A percentile compares a stretch with the other conserved stretches of the same genome.
phyloP scores from a whole-genome alignment of 2,113 vertebrate species.

The Pan troglodytes region NHGRI_mPanTro3-v2.1_pri NC_072412.2:92724501-92725000 shows the following conservation, averaged over 20 bases:
- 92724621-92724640: not conserved
- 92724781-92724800: not conserved
- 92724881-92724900: not conserved
- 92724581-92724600: conserved; percentile 8
- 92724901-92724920: not conserved
- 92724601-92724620: not conserved
- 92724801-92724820: not conserved
- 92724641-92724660: not conserved
- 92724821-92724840: not conserved
- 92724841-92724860: not conserved
- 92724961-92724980: not conserved
- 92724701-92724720: not conserved
- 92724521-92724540: not conserved
- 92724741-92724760: not conserved
- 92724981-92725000: not conserved
- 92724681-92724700: accelerated
- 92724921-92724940: not conserved
- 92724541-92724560: not conserved
- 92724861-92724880: not conserved
- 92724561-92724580: not conserved
- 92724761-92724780: not conserved
- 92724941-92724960: not conserved
- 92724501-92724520: not conserved
- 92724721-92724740: not conserved
- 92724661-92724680: not conserved